These are phyloP conservation scores for Epinotia nisella DNA, from an alignment of 2,888 invertebrate species.

Conservation along the genomic window DNA sequence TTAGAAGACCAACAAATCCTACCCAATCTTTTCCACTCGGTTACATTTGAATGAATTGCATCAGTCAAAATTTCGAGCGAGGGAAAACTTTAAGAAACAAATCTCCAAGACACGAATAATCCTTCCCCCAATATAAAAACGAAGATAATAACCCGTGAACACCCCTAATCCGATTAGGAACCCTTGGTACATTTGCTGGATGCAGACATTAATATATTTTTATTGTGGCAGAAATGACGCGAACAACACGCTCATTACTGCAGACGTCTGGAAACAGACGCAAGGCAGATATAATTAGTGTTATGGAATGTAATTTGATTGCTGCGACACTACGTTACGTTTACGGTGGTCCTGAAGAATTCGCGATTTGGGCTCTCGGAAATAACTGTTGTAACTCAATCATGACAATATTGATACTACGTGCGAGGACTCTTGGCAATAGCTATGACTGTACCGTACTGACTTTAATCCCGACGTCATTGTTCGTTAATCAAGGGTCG, in stretches of 20 bases:
- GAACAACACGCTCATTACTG: slow-evolving; percentile 74
- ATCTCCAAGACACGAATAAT: slow-evolving; percentile 54
- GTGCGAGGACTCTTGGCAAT: too few relatives aligned
- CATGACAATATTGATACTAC: neutral
- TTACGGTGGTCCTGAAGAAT: neutral
- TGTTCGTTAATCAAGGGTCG: too few relatives aligned
- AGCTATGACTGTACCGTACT: too few relatives aligned
- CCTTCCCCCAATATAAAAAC: slow-evolving; percentile 74
- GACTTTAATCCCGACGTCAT: too few relatives aligned
- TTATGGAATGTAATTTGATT: slow-evolving; percentile 43
- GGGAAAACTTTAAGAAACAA: slow-evolving; percentile 29
- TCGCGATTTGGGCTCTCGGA: neutral
- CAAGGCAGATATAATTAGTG: slow-evolving; percentile 41
- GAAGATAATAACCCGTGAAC: slow-evolving; percentile 81
- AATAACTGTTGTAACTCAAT: neutral
- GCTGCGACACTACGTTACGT: slow-evolving; percentile 9
- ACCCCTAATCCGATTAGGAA: slow-evolving; percentile 70
- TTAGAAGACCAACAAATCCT: slow-evolving; percentile 7
- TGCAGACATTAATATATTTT: slow-evolving; percentile 78
- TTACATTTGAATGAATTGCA: slow-evolving; percentile 31
- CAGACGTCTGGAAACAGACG: slow-evolving; percentile 59
- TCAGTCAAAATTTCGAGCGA: slow-evolving; percentile 30
- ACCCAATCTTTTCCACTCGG: slow-evolving; percentile 18
- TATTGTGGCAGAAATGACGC: slow-evolving; percentile 75
- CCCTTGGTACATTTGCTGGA: slow-evolving; percentile 70